These are phyloP conservation scores for Crax fasciolata DNA, from an alignment of 2,797 vertebrate genomes.

Conservation along the genomic window DNA sequence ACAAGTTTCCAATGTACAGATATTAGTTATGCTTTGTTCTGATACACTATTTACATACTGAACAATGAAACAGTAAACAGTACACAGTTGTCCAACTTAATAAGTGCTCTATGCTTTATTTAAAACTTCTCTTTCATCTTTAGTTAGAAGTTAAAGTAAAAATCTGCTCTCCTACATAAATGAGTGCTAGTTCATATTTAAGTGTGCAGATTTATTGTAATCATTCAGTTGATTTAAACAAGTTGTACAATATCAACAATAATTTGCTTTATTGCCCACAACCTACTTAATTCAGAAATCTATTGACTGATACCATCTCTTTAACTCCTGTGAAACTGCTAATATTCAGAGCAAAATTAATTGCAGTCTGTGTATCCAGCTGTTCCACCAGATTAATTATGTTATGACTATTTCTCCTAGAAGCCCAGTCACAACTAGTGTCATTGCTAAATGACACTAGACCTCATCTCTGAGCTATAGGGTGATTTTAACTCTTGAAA, in stretches of 20 bases:
- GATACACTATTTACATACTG: constrained; percentile 50
- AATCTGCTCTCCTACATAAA: background rate
- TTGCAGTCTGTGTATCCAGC: constrained; percentile 78
- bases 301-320: constrained; percentile 78
- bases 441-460: constrained; percentile 48
- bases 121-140: constrained; percentile 51
- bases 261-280: constrained; percentile 82
- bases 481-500: constrained; percentile 37
- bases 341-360: constrained; percentile 83
- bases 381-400: constrained; percentile 83
- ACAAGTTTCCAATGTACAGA: constrained; percentile 43
- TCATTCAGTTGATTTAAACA: constrained; percentile 71
- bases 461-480: constrained; percentile 52
- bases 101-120: background rate
- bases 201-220: constrained; percentile 60
- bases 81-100: constrained; percentile 4
- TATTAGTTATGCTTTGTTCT: constrained; percentile 60
- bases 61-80: constrained; percentile 48
- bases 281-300: constrained; percentile 80
- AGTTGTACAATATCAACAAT: constrained; percentile 78
- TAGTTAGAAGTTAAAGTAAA: background rate
- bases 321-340: constrained; percentile 77
- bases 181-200: constrained; percentile 46
- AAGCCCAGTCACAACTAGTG: constrained; percentile 56
- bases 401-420: constrained; percentile 64